Evolutionary conservation across 1,140 invertebrate species (phyloP), one percentile per base, ranked within the genome.

Genomic region (Leptoteleia sp.): DNA sequence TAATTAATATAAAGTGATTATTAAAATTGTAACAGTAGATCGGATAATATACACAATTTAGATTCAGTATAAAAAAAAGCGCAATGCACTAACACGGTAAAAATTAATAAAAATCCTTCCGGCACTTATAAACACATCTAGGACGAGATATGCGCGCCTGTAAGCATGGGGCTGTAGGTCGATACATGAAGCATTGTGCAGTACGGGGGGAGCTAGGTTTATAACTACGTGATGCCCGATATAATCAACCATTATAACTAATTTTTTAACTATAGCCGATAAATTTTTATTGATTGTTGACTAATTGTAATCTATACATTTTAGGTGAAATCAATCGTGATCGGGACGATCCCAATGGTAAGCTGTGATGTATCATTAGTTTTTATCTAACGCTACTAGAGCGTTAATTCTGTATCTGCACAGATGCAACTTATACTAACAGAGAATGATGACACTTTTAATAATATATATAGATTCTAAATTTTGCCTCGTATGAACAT

Each of bases 241-340:
- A 75, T 72, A 52, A 79, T 75, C 76, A 67, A 82, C 75, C 65
- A 81, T 81, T 81, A 67, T 82, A 80, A 43, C 42, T 80, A 47
- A 72, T 73, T 64, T 70, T 15, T 70, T 61, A 47, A 45, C 40
- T 52, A 42, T 64, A 68, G 50, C 40, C 57, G 15, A 54, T 27
- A 62, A 42, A 13, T 0, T 43, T 54, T 54, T 40, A 35, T 17
- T 71, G 62, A 68, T 61, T 50, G 37, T 61, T 52, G 22, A 82
- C 72, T 83, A 84, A 84, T 82, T 73, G 33, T 55, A 22, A 33
- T 83, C 35, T 81, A 77, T 86, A 81, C 82, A 83, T 89, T 87
- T 89, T 91, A 92, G 91, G 91, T 91, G 91, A 92, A 82, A 89
- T 91, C 83, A 91, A 88, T 85, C 89, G 91, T 33, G 88, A 90